Base-by-base conservation (phyloP, 2,113 vertebrate genomes). In the Lophotis ruficrista region DNA sequence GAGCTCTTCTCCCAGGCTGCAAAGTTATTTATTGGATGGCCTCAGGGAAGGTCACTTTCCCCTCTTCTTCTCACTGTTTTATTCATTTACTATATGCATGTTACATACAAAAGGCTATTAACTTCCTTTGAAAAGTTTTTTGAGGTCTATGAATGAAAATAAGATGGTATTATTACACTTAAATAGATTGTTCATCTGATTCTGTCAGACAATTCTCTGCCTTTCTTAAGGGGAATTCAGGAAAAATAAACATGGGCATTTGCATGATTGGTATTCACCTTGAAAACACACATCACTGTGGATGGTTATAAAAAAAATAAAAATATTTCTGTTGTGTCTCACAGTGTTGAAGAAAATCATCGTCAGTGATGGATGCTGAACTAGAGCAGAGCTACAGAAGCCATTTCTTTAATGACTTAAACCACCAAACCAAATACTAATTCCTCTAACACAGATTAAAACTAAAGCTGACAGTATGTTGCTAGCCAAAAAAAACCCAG, bases 41-140 rank as follows among this genome's bases (percentile, higher is more conserved):
- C 83, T 87, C 57, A 62, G 38, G 77, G 72, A 93, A 96, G 90
- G 93, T 87, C 87, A 81, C 31, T 84, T 57, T 43, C 77, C 31
- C 58, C 45, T 69, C 69, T 24, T 69, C 53, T 73, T 80, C 71
- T 65, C 60, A 38, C 38, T 28, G 19, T 62, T 89, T 80, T 60
- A 45, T 79, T 80, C 81, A 92, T 87, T 82, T 78, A 53, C 51
- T 35, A 7, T 19, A 37, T 24, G 30, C 18, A 28, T 4, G 6
- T 45, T 50, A 28, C 41, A 37, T 35, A 45, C 16, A 81, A 94
- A 93, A 82, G 8, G 4, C 45, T 58, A n/a, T 54, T 66, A 71
- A 8, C 56, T 72, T 58, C 53, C 20, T 92, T 12, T n/a, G 47
- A 84, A 72, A 70, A 37, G 30, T 33, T 89, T 72, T 83, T 58